phyloP scores from a whole-genome alignment of 2,113 vertebrate species.

The Silurus glanis region DNA sequence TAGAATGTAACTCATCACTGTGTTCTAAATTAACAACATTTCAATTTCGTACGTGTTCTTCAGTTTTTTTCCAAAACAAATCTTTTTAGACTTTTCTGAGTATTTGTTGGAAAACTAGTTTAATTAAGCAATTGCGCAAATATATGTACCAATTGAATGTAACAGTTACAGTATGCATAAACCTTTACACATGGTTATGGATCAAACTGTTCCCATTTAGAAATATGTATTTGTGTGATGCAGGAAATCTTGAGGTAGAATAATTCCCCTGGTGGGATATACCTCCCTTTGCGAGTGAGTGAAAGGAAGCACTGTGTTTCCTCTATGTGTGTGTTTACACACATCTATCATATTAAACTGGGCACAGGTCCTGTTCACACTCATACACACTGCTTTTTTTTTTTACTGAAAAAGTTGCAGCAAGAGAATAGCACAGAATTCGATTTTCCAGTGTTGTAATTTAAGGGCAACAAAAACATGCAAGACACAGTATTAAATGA shows the following conservation, averaged over 20 bases:
- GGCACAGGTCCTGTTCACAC: constrained; percentile 54
- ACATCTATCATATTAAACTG: constrained; percentile 53
- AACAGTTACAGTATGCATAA: neutral
- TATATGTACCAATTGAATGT: neutral
- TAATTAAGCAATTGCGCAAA: neutral
- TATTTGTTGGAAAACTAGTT: neutral
- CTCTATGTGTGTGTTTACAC: constrained; percentile 50
- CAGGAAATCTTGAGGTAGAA: constrained; percentile 17
- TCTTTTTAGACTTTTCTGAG: neutral
- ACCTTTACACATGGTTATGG: neutral
- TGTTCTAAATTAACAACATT: constrained; percentile 1
- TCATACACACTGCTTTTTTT: constrained; percentile 49
- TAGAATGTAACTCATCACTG: neutral
- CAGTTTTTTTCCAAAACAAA: too few relatives aligned
- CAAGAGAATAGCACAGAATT: constrained; percentile 36
- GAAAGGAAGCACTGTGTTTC: constrained; percentile 63
- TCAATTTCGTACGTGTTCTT: neutral
- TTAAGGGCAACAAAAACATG: neutral
- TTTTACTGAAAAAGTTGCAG: constrained; percentile 41
- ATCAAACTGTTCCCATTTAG: neutral
- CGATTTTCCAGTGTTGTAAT: neutral
- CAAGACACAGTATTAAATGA: neutral
- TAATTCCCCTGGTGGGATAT: constrained; percentile 56
- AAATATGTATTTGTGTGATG: constrained; percentile 18
- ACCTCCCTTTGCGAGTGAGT: constrained; percentile 46